Percentiles rank a stretch among this genome's conserved stretches.
Conservation (phyloP, 2,113 vertebrate genomes). For the Passer domesticus region DNA sequence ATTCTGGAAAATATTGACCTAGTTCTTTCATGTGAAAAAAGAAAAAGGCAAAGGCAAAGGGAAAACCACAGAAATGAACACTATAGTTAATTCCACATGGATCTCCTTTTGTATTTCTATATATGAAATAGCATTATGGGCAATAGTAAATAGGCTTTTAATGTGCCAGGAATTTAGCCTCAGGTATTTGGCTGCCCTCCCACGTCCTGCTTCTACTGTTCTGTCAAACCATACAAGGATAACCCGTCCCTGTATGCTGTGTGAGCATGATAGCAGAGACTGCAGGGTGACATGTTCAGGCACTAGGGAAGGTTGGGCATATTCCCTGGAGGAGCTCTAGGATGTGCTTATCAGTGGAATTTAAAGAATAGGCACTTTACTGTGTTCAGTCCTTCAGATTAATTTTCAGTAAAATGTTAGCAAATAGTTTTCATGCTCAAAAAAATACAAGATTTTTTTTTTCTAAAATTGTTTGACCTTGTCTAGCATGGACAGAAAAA, state of each 20-base stretch:
- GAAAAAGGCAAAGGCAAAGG: not conserved
- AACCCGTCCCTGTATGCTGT: not conserved
- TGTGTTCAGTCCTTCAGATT: not conserved
- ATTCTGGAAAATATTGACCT: conserved; percentile 2
- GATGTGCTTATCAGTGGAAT: conserved; percentile 27
- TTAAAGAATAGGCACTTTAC: conserved; percentile 22
- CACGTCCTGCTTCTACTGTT: conserved; percentile 3
- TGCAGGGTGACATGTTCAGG: conserved; percentile 14
- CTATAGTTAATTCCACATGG: conserved; percentile 16
- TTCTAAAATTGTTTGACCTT: not conserved
- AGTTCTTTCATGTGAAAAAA: not conserved
- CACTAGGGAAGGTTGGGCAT: conserved; percentile 7
- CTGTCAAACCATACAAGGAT: conserved; percentile 13
- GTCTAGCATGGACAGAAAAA: not conserved
- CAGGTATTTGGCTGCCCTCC: conserved; percentile 51
- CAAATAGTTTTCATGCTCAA: not conserved
- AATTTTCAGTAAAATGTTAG: not conserved
- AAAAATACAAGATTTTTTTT: not conserved
- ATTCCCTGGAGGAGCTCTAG: not conserved
- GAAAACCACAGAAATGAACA: not conserved
- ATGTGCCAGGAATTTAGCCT: conserved; percentile 39
- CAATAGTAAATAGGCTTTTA: conserved; percentile 36
- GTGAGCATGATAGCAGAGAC: not conserved
- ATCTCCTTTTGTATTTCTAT: conserved; percentile 18
- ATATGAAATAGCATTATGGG: conserved; percentile 25